Percentiles rank a stretch among this genome's conserved stretches.
These are phyloP conservation scores for Gonatopus flavifemur DNA, from an alignment of 1,140 invertebrate species.

Conservation along the genomic window DNA sequence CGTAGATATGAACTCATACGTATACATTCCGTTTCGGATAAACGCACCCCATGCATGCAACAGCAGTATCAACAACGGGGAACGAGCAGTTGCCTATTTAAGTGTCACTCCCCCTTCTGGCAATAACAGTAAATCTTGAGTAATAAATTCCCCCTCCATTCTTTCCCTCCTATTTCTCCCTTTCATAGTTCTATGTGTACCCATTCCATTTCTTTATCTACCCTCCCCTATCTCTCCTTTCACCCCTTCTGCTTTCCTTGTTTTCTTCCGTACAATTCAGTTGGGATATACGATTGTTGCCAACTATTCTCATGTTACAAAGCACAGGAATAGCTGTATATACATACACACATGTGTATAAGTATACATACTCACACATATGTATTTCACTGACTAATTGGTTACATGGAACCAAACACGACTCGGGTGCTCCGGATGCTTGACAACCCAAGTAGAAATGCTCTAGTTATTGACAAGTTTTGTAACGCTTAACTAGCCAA, in stretches of 20 bases:
- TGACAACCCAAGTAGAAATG: no score
- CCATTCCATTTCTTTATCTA: conserved; percentile 17
- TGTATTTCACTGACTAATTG: no score
- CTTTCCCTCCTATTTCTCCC: conserved; percentile 7
- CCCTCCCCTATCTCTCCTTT: conserved; percentile 17
- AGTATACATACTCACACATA: no score
- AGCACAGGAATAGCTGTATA: no score
- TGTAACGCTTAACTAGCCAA: no score
- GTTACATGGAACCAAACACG: no score
- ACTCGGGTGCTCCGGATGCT: no score
- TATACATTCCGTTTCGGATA: conserved; percentile 23
- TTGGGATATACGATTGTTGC: conserved; percentile 19
- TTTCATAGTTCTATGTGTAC: conserved; percentile 11
- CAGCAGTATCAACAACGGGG: no score
- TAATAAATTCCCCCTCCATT: conserved; percentile 47
- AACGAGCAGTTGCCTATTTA: conserved; percentile 28
- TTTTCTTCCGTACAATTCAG: background rate
- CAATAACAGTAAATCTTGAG: conserved; percentile 57
- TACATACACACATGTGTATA: no score
- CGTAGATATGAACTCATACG: background rate
- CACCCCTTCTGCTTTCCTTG: conserved; percentile 5
- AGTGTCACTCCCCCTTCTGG: conserved; percentile 42
- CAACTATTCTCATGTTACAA: conserved; percentile 38
- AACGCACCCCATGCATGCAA: conserved; percentile 34
- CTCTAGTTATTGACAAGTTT: no score